These are phyloP conservation scores for Nixonia krombeini DNA, from an alignment of 1,140 invertebrate genomes.

Conservation along the genomic window DNA sequence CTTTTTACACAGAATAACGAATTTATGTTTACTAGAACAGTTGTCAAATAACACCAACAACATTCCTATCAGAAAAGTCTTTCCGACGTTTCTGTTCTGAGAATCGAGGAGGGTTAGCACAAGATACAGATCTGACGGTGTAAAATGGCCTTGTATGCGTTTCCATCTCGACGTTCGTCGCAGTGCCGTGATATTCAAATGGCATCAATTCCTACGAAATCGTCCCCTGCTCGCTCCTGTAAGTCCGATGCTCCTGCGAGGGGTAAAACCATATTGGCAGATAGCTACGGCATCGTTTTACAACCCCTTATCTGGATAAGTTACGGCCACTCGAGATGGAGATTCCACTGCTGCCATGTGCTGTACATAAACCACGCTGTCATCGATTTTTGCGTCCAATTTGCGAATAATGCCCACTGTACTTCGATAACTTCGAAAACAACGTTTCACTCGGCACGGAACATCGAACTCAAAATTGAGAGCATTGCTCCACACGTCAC, in stretches of 20 bases:
- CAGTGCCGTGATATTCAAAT: constrained; percentile 66
- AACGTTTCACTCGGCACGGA: too few species aligned
- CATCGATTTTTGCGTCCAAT: constrained; percentile 59
- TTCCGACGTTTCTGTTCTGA: too few species aligned
- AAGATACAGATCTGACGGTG: constrained; percentile 47
- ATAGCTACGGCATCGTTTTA: constrained; percentile 67
- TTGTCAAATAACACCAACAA: too few species aligned
- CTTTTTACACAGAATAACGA: background rate
- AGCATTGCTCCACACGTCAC: too few species aligned
- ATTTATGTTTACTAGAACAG: too few species aligned
- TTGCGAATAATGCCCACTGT: constrained; percentile 42
- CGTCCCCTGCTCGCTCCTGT: constrained; percentile 56
- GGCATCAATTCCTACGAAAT: constrained; percentile 67
- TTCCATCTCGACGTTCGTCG: constrained; percentile 44
- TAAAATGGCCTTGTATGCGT: constrained; percentile 41
- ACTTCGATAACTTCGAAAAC: too few species aligned
- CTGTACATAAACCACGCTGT: constrained; percentile 46
- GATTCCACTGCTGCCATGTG: constrained; percentile 34
- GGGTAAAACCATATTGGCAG: constrained; percentile 66
- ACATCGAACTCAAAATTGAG: too few species aligned
- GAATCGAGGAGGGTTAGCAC: constrained; percentile 30
- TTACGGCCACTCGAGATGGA: constrained; percentile 55
- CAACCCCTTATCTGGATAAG: constrained; percentile 69
- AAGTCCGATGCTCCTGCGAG: constrained; percentile 49
- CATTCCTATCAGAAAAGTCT: too few species aligned